phyloP scores from a whole-genome alignment of 2,888 invertebrate genomes.

The Rhimphoctona megacephalus region DNA sequence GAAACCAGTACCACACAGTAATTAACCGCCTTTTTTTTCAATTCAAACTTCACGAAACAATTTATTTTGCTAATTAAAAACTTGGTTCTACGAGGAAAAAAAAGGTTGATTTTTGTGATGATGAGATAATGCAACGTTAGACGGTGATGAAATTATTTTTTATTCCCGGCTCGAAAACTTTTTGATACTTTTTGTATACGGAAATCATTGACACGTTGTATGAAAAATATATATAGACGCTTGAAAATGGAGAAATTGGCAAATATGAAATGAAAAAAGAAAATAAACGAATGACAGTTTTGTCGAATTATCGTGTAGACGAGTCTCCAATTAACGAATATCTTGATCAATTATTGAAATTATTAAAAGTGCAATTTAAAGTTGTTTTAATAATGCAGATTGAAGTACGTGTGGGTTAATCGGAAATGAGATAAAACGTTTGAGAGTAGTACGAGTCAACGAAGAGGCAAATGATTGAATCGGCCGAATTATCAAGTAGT shows the following conservation, averaged over 20 bases:
- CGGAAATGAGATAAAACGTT: neutral
- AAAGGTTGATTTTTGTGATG: neutral
- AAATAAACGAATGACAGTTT: neutral
- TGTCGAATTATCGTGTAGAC: neutral
- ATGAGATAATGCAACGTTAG: neutral
- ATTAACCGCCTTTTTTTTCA: constrained; percentile 54
- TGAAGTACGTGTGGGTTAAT: neutral
- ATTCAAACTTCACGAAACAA: neutral
- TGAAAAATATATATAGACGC: too few species aligned
- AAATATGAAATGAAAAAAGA: neutral
- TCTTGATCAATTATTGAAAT: neutral
- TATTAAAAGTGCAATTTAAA: neutral
- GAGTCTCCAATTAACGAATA: neutral
- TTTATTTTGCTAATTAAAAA: neutral
- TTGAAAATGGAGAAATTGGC: neutral
- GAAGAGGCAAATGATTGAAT: constrained; percentile 15
- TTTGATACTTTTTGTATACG: too few species aligned
- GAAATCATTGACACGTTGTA: too few species aligned
- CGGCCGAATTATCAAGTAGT: constrained; percentile 13
- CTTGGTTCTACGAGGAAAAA: neutral
- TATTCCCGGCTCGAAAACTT: neutral
- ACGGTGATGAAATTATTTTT: too few species aligned
- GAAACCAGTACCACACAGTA: constrained; percentile 47
- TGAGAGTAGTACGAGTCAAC: constrained; percentile 43
- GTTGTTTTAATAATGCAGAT: neutral